Percentiles rank a stretch among this genome's conserved stretches.
Conservation (phyloP, 2,113 vertebrate genomes). For the Varanus komodoensis region DNA sequence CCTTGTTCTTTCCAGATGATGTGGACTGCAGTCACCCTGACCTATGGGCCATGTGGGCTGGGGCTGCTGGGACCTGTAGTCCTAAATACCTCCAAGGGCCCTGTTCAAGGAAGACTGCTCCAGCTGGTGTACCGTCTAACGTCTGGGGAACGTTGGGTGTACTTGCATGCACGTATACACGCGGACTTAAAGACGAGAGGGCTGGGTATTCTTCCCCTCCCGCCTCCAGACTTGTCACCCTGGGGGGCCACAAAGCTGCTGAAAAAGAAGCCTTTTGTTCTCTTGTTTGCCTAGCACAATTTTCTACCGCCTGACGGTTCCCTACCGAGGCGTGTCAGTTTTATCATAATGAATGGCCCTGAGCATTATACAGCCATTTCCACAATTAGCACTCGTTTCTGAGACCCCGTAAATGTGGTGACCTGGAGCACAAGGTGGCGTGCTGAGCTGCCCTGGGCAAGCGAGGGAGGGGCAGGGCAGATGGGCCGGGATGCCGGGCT, state of each 20-base stretch:
- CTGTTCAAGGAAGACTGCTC: not conserved
- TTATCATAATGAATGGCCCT: constrained; percentile 45
- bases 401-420: not conserved
- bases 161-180: too few relatives aligned
- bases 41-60: too few relatives aligned
- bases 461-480: too few relatives aligned
- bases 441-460: not conserved
- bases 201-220: not conserved
- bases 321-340: constrained; percentile 56
- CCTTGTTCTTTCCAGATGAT: too few relatives aligned
- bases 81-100: too few relatives aligned
- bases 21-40: too few relatives aligned
- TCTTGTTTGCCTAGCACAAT: constrained; percentile 35
- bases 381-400: constrained; percentile 13
- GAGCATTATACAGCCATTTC: constrained; percentile 33
- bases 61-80: too few relatives aligned
- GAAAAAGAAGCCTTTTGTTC: constrained; percentile 33
- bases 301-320: constrained; percentile 32
- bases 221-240: not conserved
- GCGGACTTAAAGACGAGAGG: not conserved
- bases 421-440: not conserved
- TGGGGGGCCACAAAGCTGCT: not conserved
- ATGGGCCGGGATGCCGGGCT: too few relatives aligned
- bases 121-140: too few relatives aligned
- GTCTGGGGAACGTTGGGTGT: too few relatives aligned